A percentile compares a stretch with the other conserved stretches of the same genome.
These are phyloP conservation scores for Ichneumoninae sp. DNA, from an alignment of 2,888 invertebrate species.

Conservation along the genomic window DNA sequence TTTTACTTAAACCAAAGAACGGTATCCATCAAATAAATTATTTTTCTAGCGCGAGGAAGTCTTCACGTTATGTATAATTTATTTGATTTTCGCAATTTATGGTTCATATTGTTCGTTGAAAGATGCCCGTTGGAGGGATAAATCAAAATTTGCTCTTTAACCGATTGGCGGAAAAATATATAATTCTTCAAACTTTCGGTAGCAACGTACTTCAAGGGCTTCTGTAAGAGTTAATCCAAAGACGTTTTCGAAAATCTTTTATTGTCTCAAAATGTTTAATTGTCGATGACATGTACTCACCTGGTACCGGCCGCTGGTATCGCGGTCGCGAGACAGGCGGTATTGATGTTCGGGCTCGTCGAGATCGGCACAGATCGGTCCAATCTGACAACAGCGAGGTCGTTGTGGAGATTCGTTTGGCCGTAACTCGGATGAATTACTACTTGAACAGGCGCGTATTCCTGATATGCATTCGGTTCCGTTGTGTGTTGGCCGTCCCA, in stretches of 20 bases:
- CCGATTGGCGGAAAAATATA: not conserved
- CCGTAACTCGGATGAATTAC: conserved; percentile 89
- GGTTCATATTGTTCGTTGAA: too few relatives aligned
- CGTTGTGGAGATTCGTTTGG: conserved; percentile 90
- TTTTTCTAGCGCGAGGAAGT: too few relatives aligned
- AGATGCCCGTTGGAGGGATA: not conserved
- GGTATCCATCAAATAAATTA: too few relatives aligned
- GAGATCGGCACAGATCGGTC: conserved; percentile 82
- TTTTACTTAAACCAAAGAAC: too few relatives aligned
- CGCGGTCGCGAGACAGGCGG: conserved; percentile 85
- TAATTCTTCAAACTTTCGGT: not conserved
- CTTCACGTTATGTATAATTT: too few relatives aligned
- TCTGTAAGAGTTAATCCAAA: not conserved
- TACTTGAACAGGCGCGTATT: conserved; percentile 86
- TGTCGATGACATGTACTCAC: conserved; percentile 54
- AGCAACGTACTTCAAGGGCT: not conserved
- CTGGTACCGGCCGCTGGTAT: conserved; percentile 79
- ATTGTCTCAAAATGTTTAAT: too few relatives aligned
- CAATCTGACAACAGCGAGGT: conserved; percentile 92
- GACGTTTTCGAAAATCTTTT: too few relatives aligned
- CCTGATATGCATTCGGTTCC: conserved; percentile 89
- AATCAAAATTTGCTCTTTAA: not conserved
- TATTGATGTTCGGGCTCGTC: conserved; percentile 83
- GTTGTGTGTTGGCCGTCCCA: conserved; percentile 89
- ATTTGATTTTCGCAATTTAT: too few relatives aligned